Evolutionary conservation across 53 echinoderm and acorn worm genomes (phyloP).

Genomic region (Stichopus horrens): DNA sequence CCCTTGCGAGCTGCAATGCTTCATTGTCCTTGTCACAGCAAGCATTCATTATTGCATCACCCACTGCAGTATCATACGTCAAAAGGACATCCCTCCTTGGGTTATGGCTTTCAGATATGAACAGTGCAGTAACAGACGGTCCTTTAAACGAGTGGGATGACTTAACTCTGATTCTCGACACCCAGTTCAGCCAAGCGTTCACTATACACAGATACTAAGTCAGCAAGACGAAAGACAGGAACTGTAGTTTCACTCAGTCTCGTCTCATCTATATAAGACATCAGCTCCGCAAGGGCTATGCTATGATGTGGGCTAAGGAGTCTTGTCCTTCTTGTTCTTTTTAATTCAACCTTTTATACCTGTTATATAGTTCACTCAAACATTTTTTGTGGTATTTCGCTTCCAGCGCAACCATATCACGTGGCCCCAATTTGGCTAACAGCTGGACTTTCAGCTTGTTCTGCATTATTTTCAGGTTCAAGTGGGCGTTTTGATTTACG

Average conservation of each 20-base stretch:
- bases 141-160: slow-evolving; percentile 15
- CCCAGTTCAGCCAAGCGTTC: slow-evolving; percentile 33
- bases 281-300: slow-evolving; percentile 57
- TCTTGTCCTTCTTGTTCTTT: neutral
- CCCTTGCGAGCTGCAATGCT: slow-evolving; percentile 43
- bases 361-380: slow-evolving; percentile 21
- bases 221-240: slow-evolving; percentile 48
- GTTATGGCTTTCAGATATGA: slow-evolving; percentile 34
- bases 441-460: too few relatives aligned
- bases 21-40: slow-evolving; percentile 6
- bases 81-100: slow-evolving; percentile 49
- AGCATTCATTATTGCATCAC: neutral
- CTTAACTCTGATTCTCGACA: neutral
- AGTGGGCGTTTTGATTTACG: too few relatives aligned
- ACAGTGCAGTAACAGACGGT: slow-evolving; percentile 40
- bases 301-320: too few relatives aligned
- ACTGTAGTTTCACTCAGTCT: slow-evolving; percentile 28
- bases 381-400: slow-evolving; percentile 47
- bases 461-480: too few relatives aligned
- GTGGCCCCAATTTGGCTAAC: slow-evolving; percentile 15
- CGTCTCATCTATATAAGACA: slow-evolving; percentile 55
- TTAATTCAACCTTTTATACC: slow-evolving; percentile 9
- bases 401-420: slow-evolving; percentile 53
- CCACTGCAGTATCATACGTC: slow-evolving; percentile 14
- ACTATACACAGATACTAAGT: neutral